Base-by-base conservation (phyloP, 2,888 invertebrate species). In the Epistrophe grossulariae region DNA sequence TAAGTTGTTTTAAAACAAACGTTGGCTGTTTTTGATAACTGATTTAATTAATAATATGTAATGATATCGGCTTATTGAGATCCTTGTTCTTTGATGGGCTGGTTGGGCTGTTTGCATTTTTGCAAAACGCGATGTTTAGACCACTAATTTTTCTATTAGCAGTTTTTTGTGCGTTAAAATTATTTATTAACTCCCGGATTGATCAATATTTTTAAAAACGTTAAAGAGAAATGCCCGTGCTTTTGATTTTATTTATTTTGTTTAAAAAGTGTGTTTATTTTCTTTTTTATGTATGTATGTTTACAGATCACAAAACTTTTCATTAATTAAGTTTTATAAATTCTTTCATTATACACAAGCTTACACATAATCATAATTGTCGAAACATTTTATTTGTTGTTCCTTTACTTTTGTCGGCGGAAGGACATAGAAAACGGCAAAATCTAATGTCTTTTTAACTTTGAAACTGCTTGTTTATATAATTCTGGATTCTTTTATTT, bases 251-350 rank as follows among this genome's bases (percentile, higher is more conserved):
- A 4, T 40, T 40, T 57, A 0, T 40, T 64, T 71, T 57, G 3
- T 57, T 62, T 55, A 28, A 35, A 38, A 8, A 45, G 48, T 70
- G 45, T 72, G 1, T 73, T 60, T 60, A 45, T 8, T n/a, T 38
- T 13, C 38, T 71, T 62, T 24, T 17, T 6, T 24, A 13, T 52
- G 24, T 52, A 52, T 50, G 72, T 24, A 66, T 24, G 31, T 71
- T 84, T 79, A 79, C 35, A 19, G 45, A 84, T 84, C 80, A 77
- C 80, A 68, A 80, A 64, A 84, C 66, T 31, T 81, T 68, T 78
- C 62, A 48, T 70, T 57, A 45, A 50, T 81, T 80, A 24, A 43
- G 74, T 62, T 79, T 78, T 15, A 43, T 71, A 52, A 59, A 71
- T 66, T 59, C 66, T 80, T 74, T 74, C 59, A 84, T 80, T 77